Base-by-base conservation (phyloP, 2,888 invertebrate genomes). In the Dorcus parallelipipedus region DNA sequence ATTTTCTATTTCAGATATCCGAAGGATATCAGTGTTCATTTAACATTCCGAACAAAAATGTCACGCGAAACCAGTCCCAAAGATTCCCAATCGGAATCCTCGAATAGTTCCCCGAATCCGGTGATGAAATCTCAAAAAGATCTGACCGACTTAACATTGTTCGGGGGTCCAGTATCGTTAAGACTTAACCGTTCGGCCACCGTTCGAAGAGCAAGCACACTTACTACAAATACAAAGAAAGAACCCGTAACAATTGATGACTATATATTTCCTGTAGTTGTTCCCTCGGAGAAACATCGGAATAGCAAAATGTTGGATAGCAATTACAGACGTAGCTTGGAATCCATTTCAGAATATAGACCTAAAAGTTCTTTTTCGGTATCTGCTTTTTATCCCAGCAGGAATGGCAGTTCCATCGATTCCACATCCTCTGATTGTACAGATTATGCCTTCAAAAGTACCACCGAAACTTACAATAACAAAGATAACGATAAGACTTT, bases 261-360 rank as follows among this genome's bases (percentile, higher is more conserved):
- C 38, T 58, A 61, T 45, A 45, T 55, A 20, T 50, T 52, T 14
- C 38, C 26, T 4, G 50, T 58, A 9, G 49, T 57, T 38, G 38
- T 50, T 14, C 41, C 53, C 23, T 51, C 49, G 17, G 26, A 49
- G 6, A 48, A 48, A 7, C 56, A 60, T 43, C 58, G 66, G 39
- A 69, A 67, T 56, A 61, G 73, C 42, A 62, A 69, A 60, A 70
- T 71, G 6, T 58, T 72, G 47, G 73, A 73, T 51, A 71, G 68
- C 58, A 69, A 70, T 9, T 69, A 71, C 56, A 71, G 76, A 48
- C 74, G 71, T 49, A 78, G 78, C 63, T 68, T 79, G 53, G 78
- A 78, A 57, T 78, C 78, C 2, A 78, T 79, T 63, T 76, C 76
- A 0, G 79, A 79, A 63, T 73, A 76, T 58, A 77, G 74, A 62